Percentiles rank a stretch among this genome's conserved stretches.
phyloP scores from a whole-genome alignment of 2,797 vertebrate species.

The Percopsis omiscomaycus region DNA sequence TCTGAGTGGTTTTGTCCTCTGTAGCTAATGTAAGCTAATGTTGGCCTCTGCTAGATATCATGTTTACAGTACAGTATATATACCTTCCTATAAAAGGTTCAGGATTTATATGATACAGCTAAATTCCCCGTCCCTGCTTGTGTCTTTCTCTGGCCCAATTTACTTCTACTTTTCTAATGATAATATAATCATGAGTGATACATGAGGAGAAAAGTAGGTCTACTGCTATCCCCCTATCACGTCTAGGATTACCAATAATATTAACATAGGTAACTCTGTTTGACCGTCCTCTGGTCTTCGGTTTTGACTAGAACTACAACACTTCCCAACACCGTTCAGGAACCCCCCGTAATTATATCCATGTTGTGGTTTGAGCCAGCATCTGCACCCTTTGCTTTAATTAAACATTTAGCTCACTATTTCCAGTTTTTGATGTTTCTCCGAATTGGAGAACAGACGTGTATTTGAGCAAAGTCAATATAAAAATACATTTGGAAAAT shows the following conservation, averaged over 20 bases:
- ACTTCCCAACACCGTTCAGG: no score
- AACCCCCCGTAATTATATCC: no score
- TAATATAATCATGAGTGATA: slow-evolving; percentile 29
- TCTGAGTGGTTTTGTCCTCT: slow-evolving; percentile 7
- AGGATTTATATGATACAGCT: not conserved
- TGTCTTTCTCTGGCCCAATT: slow-evolving; percentile 40
- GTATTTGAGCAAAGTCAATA: slow-evolving; percentile 24
- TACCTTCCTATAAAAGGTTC: no score
- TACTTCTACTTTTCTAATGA: slow-evolving; percentile 32
- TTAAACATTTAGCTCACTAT: not conserved
- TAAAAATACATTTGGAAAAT: slow-evolving; percentile 28
- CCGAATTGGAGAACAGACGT: not conserved
- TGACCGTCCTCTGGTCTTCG: slow-evolving; percentile 16
- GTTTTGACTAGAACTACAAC: not conserved
- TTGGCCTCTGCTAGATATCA: not conserved
- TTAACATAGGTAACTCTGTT: slow-evolving; percentile 16
- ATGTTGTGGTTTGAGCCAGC: no score
- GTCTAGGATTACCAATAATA: slow-evolving; percentile 25
- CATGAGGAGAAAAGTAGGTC: slow-evolving; percentile 37
- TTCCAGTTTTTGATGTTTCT: not conserved
- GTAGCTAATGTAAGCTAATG: not conserved
- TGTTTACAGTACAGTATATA: no score
- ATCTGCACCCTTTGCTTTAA: slow-evolving; percentile 3
- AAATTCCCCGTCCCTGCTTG: slow-evolving; percentile 6
- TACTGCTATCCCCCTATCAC: slow-evolving; percentile 26